These are phyloP conservation scores for Allobates femoralis DNA, from an alignment of 2,797 vertebrate species.

Conservation along the genomic window DNA sequence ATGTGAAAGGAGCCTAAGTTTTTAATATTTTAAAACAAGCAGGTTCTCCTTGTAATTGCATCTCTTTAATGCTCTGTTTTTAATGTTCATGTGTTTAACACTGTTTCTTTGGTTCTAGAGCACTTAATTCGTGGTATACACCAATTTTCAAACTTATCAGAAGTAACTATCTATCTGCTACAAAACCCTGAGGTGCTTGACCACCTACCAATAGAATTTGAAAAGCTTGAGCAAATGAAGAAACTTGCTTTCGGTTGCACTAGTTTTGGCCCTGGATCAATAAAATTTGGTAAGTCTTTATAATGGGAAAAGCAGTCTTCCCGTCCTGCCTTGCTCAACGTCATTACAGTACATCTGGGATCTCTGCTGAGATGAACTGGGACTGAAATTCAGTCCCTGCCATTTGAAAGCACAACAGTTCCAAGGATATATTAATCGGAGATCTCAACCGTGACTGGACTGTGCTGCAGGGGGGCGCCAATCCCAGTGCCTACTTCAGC, in stretches of 20 bases:
- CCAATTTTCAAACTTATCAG: background rate
- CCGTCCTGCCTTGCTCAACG: no score
- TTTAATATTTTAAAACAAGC: no score
- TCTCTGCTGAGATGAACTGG: no score
- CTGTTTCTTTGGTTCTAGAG: slow-evolving; percentile 1
- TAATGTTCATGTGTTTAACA: background rate
- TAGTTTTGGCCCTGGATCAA: background rate
- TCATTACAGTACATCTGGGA: background rate
- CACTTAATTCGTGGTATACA: slow-evolving; percentile 27
- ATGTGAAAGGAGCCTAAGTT: no score
- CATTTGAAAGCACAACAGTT: no score
- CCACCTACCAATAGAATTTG: slow-evolving; percentile 36
- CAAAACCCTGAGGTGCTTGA: slow-evolving; percentile 22
- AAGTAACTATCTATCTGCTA: slow-evolving; percentile 15
- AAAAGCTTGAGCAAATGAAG: background rate
- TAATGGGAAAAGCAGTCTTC: background rate
- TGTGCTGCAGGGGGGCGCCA: no score
- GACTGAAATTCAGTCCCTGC: no score
- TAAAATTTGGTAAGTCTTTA: slow-evolving; percentile 36
- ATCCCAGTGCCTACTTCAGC: no score
- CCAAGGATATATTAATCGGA: no score
- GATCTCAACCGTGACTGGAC: no score
- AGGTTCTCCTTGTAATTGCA: no score
- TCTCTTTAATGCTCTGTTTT: background rate
- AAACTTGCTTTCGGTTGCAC: slow-evolving; percentile 21